phyloP scores from a whole-genome alignment of 1,140 invertebrate species.

The Streblospio benedicti region DNA sequence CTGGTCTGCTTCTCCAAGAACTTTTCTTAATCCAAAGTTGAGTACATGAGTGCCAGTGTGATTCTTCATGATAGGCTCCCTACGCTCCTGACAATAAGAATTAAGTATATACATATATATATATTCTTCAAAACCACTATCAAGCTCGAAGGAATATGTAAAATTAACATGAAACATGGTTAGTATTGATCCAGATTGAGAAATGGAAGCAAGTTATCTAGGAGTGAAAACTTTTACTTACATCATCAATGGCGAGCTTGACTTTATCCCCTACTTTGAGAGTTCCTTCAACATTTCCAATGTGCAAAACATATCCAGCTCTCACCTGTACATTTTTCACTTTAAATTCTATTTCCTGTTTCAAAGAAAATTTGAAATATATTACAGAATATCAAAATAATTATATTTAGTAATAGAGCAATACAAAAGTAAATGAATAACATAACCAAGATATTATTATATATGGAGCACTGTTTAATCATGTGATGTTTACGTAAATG shows the following conservation, averaged over 20 bases:
- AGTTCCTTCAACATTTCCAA: slow-evolving; percentile 58
- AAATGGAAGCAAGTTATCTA: too few relatives aligned
- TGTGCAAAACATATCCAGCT: slow-evolving; percentile 91
- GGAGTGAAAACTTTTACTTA: slow-evolving; percentile 28
- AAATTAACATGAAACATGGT: too few relatives aligned
- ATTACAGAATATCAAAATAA: slow-evolving; percentile 14
- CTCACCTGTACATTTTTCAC: slow-evolving; percentile 93
- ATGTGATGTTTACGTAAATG: too few relatives aligned
- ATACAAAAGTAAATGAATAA: too few relatives aligned
- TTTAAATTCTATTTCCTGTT: slow-evolving; percentile 72
- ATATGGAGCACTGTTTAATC: too few relatives aligned
- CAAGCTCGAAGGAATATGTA: too few relatives aligned
- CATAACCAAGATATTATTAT: too few relatives aligned
- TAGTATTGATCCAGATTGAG: too few relatives aligned
- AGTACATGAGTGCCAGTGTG: slow-evolving; percentile 97
- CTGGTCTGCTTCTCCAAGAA: slow-evolving; percentile 88
- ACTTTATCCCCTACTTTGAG: slow-evolving; percentile 81
- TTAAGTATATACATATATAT: neutral
- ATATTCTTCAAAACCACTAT: too few relatives aligned
- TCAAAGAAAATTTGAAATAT: too few relatives aligned
- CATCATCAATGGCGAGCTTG: slow-evolving; percentile 70
- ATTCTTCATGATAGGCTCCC: slow-evolving; percentile 80
- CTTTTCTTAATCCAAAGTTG: slow-evolving; percentile 84
- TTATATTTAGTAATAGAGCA: neutral
- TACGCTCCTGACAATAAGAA: slow-evolving; percentile 31